Conservation (phyloP, 2,113 vertebrate genomes). For the Paralichthys olivaceus region DNA sequence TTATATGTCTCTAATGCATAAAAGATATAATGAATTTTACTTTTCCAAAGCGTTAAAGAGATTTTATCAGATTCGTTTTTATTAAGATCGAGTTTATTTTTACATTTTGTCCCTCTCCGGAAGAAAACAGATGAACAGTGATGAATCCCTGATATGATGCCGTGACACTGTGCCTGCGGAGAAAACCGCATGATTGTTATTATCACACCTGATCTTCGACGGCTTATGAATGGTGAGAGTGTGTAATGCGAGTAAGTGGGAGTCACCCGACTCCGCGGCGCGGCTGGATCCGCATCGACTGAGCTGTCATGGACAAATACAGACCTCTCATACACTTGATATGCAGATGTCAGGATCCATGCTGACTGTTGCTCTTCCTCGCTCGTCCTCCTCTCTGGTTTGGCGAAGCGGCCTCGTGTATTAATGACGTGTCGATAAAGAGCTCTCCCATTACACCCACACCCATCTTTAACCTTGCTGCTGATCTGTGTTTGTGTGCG, state of each 20-base stretch:
- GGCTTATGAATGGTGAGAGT: constrained; percentile 6
- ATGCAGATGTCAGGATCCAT: constrained; percentile 48
- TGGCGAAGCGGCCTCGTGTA: constrained; percentile 35
- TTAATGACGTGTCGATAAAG: constrained; percentile 67
- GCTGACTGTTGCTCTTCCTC: not conserved
- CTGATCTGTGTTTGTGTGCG: constrained; percentile 71
- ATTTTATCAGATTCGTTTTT: no score
- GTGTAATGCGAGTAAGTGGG: constrained; percentile 69
- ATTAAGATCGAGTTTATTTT: no score
- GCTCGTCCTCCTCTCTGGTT: constrained; percentile 5
- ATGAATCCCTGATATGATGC: not conserved
- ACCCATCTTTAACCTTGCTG: constrained; percentile 76
- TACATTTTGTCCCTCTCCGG: not conserved
- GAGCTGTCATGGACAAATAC: constrained; percentile 42
- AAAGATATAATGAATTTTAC: no score
- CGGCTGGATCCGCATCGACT: constrained; percentile 45
- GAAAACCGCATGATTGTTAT: constrained; percentile 23
- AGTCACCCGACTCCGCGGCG: constrained; percentile 45
- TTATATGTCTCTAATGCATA: no score
- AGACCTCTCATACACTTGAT: constrained; percentile 39
- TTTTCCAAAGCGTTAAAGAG: no score
- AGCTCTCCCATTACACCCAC: constrained; percentile 66
- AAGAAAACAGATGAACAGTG: not conserved
- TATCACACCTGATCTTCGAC: constrained; percentile 23
- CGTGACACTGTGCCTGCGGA: not conserved